Conservation (phyloP, 2,888 invertebrate species). For the Pheosia gnoma region DNA sequence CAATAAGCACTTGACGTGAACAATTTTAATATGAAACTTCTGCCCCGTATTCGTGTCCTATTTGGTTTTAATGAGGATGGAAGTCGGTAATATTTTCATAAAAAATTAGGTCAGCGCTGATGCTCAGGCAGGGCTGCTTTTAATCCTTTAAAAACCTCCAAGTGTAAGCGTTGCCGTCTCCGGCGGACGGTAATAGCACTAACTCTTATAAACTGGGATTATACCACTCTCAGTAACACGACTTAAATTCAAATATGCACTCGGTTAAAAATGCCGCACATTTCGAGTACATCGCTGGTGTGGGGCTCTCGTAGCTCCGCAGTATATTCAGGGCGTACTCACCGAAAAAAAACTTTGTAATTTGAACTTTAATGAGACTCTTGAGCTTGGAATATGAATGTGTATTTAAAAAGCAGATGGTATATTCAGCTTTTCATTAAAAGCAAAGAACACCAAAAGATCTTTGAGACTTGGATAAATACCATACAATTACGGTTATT, state of each 20-base stretch:
- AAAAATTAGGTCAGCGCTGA: conserved; percentile 35
- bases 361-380: background rate
- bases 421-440: background rate
- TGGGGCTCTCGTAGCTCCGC: conserved; percentile 22
- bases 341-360: conserved; percentile 18
- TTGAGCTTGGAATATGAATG: background rate
- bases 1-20: conserved; percentile 12
- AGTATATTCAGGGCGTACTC: conserved; percentile 10
- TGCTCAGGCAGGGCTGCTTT: conserved; percentile 47
- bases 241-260: conserved; percentile 66
- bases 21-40: conserved; percentile 18
- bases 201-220: conserved; percentile 70
- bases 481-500: no score
- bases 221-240: conserved; percentile 60
- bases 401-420: background rate
- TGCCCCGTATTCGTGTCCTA: conserved; percentile 6
- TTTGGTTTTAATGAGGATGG: conserved; percentile 14
- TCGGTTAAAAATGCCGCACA: conserved; percentile 57
- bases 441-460: no score
- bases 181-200: conserved; percentile 61
- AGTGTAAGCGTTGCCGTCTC: conserved; percentile 55
- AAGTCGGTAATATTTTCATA: conserved; percentile 20
- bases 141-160: conserved; percentile 61
- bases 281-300: conserved; percentile 38
- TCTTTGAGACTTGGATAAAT: no score